A percentile compares a stretch with the other conserved stretches of the same genome.
These are phyloP conservation scores for Anser brachyrhynchus DNA, from an alignment of 2,113 vertebrate species.

Conservation along the genomic window DNA sequence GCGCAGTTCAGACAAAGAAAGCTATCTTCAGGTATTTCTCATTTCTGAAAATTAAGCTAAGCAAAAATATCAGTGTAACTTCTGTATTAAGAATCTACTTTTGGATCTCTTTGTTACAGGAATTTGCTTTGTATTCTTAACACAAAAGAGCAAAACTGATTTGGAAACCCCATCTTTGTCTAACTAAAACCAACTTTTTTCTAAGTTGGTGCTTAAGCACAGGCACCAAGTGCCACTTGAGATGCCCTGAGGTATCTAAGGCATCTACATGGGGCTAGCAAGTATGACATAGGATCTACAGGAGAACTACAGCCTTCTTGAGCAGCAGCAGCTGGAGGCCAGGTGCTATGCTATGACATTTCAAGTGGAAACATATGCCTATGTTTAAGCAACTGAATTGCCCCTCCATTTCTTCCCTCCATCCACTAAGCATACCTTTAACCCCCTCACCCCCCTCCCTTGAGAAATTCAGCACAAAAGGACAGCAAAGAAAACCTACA, in stretches of 20 bases:
- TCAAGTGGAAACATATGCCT: conserved; percentile 5
- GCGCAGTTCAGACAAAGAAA: conserved; percentile 6
- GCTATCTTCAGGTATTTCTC: background rate
- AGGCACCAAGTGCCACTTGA: background rate
- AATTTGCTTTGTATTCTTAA: background rate
- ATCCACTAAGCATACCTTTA: background rate
- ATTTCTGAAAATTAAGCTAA: conserved; percentile 9
- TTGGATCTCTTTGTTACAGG: background rate
- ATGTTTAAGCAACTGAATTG: background rate
- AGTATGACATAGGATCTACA: background rate
- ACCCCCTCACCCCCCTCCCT: fast-evolving
- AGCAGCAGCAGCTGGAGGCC: conserved; percentile 11
- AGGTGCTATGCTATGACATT: background rate
- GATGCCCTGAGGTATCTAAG: background rate
- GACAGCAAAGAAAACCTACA: background rate
- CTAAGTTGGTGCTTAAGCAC: background rate
- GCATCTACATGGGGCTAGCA: background rate
- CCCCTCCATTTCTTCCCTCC: background rate
- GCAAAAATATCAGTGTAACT: background rate
- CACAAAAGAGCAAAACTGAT: background rate
- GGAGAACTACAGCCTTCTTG: background rate
- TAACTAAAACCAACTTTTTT: background rate
- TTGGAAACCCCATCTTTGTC: background rate
- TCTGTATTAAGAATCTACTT: background rate
- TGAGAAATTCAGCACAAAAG: background rate